These are phyloP conservation scores for Anolis apletophallus DNA, from an alignment of 2,797 vertebrate genomes.

Conservation along the genomic window DNA sequence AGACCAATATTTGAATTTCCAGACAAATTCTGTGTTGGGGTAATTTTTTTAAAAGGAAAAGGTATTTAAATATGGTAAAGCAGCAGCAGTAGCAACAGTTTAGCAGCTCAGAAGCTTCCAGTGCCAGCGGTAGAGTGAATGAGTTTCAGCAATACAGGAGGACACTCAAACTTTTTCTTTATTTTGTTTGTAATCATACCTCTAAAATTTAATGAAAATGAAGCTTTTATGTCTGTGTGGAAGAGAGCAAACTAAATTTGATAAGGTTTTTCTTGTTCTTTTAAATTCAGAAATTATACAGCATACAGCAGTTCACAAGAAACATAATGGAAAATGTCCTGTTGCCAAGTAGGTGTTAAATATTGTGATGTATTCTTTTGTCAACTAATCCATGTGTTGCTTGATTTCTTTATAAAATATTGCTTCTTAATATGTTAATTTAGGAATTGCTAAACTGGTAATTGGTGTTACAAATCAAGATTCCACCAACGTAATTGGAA, in stretches of 20 bases:
- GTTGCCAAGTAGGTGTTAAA: constrained; percentile 77
- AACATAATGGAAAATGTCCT: constrained; percentile 77
- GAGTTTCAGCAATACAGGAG: too few relatives aligned
- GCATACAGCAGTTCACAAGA: constrained; percentile 80
- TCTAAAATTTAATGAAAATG: too few relatives aligned
- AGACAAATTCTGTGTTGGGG: too few relatives aligned
- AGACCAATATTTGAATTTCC: too few relatives aligned
- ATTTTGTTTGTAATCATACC: too few relatives aligned
- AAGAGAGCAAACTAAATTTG: not conserved
- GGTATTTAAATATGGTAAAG: too few relatives aligned
- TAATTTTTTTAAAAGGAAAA: too few relatives aligned
- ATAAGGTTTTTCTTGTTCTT: constrained; percentile 20
- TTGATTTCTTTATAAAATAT: not conserved
- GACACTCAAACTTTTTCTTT: too few relatives aligned
- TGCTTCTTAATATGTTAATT: not conserved
- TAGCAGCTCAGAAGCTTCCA: too few relatives aligned
- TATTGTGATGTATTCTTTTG: not conserved
- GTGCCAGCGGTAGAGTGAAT: too few relatives aligned
- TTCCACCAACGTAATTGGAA: not conserved
- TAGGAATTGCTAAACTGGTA: not conserved
- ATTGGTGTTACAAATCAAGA: not conserved
- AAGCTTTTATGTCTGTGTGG: not conserved
- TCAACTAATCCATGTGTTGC: not conserved
- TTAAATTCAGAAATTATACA: constrained; percentile 76
- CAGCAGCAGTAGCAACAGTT: too few relatives aligned